Evolutionary conservation across 2,888 invertebrate genomes (phyloP), one percentile per base, ranked within the genome.

Genomic region (Scaptomyza polygonia): DNA sequence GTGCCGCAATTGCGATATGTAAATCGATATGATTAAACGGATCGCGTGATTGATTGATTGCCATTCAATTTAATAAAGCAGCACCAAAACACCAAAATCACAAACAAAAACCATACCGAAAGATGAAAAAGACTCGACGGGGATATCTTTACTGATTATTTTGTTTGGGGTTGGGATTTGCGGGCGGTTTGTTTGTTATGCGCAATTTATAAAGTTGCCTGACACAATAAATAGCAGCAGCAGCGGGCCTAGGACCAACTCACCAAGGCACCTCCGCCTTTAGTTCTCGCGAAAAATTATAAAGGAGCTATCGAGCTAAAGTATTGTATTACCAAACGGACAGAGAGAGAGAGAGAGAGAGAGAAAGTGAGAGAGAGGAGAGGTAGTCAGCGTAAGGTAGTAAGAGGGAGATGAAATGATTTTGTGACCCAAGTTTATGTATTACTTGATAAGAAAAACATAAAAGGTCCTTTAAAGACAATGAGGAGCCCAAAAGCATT

Each of bases 191-290:
- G 89, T 89, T 89, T 87, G 39, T 86, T 82, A 79, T 86, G 73
- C 79, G 82, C 90, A 89, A 89, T 90, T 89, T 88, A 84, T 78
- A 88, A 90, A 89, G 90, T 89, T 89, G 90, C 88, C 88, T 89
- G 89, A 87, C 89, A 87, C 80, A 82, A 80, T 77, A 79, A 45
- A 67, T 63, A 61, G 66, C 54, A 21, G 21, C 21, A 21, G 52
- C 47, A 61, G 67, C 21, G 42, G 47, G 36, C 34, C 32, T 5
- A 61, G 61, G 12, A 45, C 47, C 61, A 42, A 32, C n/a, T n/a
- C 36, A 16, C 72, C 67, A 59, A 62, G 74, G 86, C 81, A 81
- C 81, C 81, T 81, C 81, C 82, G 84, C 84, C 84, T 84, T 86
- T 48, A 88, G 63, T 84, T 84, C 88, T 87, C 84, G 84, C 84